phyloP scores from a whole-genome alignment of 2,113 vertebrate genomes.

The Carassius carassius region DNA sequence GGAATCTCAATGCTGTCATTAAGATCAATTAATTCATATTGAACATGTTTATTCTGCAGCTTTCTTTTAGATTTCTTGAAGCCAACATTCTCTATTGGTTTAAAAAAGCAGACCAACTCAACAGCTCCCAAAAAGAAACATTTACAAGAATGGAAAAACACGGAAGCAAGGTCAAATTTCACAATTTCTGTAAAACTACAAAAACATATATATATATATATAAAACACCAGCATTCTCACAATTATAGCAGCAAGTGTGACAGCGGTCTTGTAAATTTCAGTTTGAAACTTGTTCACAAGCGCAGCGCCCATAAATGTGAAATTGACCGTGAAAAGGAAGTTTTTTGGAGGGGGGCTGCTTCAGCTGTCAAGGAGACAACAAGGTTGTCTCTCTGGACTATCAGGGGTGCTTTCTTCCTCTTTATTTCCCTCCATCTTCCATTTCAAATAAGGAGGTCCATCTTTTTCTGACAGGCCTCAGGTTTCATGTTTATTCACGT shows the following conservation, averaged over 20 bases:
- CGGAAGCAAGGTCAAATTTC: slow-evolving; percentile 76
- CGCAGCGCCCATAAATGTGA: slow-evolving; percentile 68
- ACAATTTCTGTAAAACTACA: slow-evolving; percentile 72
- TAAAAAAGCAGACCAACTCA: neutral
- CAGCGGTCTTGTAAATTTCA: slow-evolving; percentile 67
- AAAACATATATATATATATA: neutral
- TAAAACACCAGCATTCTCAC: slow-evolving; percentile 64
- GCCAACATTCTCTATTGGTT: neutral
- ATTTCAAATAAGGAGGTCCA: slow-evolving; percentile 16
- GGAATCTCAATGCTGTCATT: slow-evolving; percentile 56
- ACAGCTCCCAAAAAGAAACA: neutral
- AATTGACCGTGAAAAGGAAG: slow-evolving; percentile 58
- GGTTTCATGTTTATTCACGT: slow-evolving; percentile 60
- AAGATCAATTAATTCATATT: slow-evolving; percentile 38
- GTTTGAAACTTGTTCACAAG: slow-evolving; percentile 62
- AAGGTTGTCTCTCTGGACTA: slow-evolving; percentile 68
- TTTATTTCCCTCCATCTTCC: slow-evolving; percentile 7
- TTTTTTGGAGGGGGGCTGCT: slow-evolving; percentile 60
- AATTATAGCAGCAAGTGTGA: slow-evolving; percentile 66
- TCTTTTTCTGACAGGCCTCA: neutral
- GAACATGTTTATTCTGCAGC: slow-evolving; percentile 43
- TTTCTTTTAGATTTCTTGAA: slow-evolving; percentile 31
- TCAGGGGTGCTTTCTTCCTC: slow-evolving; percentile 17
- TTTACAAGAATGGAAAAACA: slow-evolving; percentile 45
- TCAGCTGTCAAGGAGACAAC: slow-evolving; percentile 63